A percentile compares a stretch with the other conserved stretches of the same genome.
These are phyloP conservation scores for Polydrusus tereticollis DNA, from an alignment of 2,888 invertebrate genomes.

Conservation along the genomic window DNA sequence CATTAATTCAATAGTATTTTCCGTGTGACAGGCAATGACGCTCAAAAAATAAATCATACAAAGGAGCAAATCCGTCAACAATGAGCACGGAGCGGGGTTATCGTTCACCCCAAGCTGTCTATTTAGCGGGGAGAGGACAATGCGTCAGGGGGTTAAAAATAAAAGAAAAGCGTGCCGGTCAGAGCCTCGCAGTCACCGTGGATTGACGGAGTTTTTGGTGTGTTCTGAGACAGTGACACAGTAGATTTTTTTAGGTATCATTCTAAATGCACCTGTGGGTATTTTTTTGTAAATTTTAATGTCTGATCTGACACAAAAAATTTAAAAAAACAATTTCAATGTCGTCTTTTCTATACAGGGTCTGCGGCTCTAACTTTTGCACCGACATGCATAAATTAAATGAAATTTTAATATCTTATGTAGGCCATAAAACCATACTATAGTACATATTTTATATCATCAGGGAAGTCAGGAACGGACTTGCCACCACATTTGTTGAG, in stretches of 20 bases:
- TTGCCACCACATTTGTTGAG: too few species aligned
- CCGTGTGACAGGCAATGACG: conserved; percentile 38
- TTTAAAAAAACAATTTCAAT: too few species aligned
- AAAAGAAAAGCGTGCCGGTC: conserved; percentile 47
- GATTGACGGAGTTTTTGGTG: conserved; percentile 33
- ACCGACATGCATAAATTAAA: too few species aligned
- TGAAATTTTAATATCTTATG: too few species aligned
- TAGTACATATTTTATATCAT: too few species aligned
- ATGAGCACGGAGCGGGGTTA: conserved; percentile 24
- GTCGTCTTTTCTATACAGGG: too few species aligned
- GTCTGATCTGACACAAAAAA: too few species aligned
- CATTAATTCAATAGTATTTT: conserved; percentile 38
- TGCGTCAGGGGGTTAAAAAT: conserved; percentile 42
- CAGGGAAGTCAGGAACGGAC: too few species aligned
- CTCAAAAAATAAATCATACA: conserved; percentile 47
- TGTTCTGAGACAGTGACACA: conserved; percentile 14
- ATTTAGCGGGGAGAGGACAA: conserved; percentile 50
- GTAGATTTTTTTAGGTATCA: background rate
- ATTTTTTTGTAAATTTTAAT: too few species aligned
- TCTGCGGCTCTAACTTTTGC: too few species aligned
- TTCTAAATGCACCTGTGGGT: too few species aligned
- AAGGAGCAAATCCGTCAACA: conserved; percentile 49
- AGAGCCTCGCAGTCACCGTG: conserved; percentile 18
- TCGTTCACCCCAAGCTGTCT: conserved; percentile 42
- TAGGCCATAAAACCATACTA: too few species aligned